Evolutionary conservation across 1,140 invertebrate species (phyloP).

Genomic region (Cydia amplana): DNA sequence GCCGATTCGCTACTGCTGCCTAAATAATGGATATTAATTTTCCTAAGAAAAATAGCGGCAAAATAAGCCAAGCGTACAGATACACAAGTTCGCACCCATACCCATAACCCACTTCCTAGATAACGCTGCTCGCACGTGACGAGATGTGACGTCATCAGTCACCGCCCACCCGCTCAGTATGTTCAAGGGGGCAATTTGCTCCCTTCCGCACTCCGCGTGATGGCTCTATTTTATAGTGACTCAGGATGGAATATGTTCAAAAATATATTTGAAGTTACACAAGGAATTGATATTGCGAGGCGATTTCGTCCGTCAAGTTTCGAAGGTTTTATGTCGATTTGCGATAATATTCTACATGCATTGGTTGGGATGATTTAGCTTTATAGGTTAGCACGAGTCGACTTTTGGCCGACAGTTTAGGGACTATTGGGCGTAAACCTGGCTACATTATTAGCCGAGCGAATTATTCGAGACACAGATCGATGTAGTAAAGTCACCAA

Average conservation of each 20-base stretch:
- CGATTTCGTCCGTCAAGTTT: conserved; percentile 3
- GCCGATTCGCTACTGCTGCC: background rate
- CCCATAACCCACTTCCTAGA: conserved; percentile 32
- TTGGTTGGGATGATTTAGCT: background rate
- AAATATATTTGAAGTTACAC: conserved; percentile 1
- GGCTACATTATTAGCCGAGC: too few relatives aligned
- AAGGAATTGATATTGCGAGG: background rate
- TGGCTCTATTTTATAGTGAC: conserved; percentile 22
- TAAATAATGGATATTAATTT: background rate
- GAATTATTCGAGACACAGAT: too few relatives aligned
- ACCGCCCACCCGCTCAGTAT: conserved; percentile 39
- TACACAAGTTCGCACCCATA: conserved; percentile 10
- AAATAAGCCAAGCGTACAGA: background rate
- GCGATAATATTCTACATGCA: background rate
- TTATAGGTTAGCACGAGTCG: too few relatives aligned
- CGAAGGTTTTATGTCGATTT: background rate
- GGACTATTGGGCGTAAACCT: too few relatives aligned
- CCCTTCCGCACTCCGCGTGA: conserved; percentile 2
- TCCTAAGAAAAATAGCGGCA: background rate
- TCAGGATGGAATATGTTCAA: conserved; percentile 4
- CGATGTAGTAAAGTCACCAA: too few relatives aligned
- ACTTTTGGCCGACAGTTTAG: too few relatives aligned
- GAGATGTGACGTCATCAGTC: conserved; percentile 51
- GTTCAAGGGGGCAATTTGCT: conserved; percentile 26
- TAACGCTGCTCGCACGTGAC: conserved; percentile 45